These are phyloP conservation scores for Malurus splendens DNA, from an alignment of 2,797 vertebrate species.

Conservation along the genomic window DNA sequence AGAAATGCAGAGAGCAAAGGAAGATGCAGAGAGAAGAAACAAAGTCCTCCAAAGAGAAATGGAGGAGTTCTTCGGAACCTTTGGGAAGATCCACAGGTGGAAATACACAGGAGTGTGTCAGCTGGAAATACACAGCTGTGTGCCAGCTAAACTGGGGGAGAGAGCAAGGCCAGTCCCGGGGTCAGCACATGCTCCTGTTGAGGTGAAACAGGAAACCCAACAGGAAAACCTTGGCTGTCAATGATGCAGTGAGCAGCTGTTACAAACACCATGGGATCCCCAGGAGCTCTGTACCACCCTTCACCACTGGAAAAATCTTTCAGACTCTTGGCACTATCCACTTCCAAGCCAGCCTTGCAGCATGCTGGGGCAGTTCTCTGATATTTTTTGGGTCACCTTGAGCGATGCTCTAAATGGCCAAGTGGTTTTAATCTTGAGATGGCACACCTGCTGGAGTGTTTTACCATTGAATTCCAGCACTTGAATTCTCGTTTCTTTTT, in stretches of 20 bases:
- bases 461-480: neutral
- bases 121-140: neutral
- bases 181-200: neutral
- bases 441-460: neutral
- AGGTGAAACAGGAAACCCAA: neutral
- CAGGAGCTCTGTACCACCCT: neutral
- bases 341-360: neutral
- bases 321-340: neutral
- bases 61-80: constrained; percentile 78
- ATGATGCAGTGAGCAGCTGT: fast-evolving
- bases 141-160: neutral
- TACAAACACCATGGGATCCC: neutral
- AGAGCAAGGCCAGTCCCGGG: neutral
- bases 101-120: neutral
- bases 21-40: constrained; percentile 69
- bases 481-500: neutral
- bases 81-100: constrained; percentile 74
- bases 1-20: constrained; percentile 63
- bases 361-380: fast-evolving
- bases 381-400: fast-evolving
- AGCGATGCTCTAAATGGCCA: neutral
- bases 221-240: neutral
- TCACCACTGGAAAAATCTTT: neutral
- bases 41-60: constrained; percentile 72
- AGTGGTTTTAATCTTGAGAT: neutral